Evolutionary conservation across 2,113 vertebrate genomes (phyloP), one percentile per base, ranked within the genome.

Genomic region (Catagonus wagneri): DNA sequence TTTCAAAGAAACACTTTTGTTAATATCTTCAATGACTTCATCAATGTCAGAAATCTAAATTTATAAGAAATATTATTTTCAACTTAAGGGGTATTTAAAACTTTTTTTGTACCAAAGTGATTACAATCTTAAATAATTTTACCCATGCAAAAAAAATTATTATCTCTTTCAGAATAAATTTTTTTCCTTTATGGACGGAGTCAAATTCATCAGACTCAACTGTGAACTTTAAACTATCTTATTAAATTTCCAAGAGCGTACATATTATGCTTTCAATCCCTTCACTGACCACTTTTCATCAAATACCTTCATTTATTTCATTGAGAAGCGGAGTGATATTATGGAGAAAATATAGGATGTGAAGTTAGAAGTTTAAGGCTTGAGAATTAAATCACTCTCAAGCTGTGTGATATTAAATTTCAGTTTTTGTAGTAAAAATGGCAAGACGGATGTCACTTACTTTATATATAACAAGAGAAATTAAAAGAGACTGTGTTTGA

Each of bases 111-210:
- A 94, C 13, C 15, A 89, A 39, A 86, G 39, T 23, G 39, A 69
- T 39, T 39, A 66, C 14, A 94, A 86, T 58, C 22, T 81, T 81
- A 78, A 94, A 90, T 81, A 36, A 81, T 92, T 92, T 78, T 83
- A 86, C 15, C 83, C 3, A 11, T 54, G 11, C 1, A 54, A 50
- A 39, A 20, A 74, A 81, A 8, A 0, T 44, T 74, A 52, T 58
- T 44, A 66, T 20, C 10, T 83, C 22, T 71, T 68, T 91, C 36
- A 71, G 23, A 17, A 14, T 61, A 86, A 10, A 79, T 65, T n/a
- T 68, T 54, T 80, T 81, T 89, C 8, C 58, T 80, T 65, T 44
- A 86, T 25, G 3, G 3, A 85, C 71, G 19, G 1, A 63, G 7
- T 76, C n/a, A 84, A 85, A 75, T 90, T 36, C 36, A 93, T 69